Evolutionary conservation across 2,113 vertebrate species (phyloP).

Genomic region (Charadrius vociferus): DNA sequence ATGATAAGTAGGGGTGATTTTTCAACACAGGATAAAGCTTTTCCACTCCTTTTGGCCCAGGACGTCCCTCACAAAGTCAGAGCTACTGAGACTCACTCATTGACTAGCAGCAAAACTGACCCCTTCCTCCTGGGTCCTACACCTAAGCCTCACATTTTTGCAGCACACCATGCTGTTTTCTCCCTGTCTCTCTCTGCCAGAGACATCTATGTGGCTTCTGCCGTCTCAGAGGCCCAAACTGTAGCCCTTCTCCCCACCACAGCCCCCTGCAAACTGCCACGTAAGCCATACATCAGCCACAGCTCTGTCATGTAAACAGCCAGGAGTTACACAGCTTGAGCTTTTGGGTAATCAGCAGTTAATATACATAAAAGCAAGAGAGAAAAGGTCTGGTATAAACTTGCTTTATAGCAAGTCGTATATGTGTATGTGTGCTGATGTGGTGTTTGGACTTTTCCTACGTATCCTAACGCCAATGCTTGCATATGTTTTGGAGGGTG

Average conservation of each 20-base stretch:
- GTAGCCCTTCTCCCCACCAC: neutral
- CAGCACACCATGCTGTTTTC: neutral
- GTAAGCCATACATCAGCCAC: neutral
- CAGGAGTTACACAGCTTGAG: neutral
- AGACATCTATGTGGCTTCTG: neutral
- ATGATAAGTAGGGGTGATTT: neutral
- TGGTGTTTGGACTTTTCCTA: neutral
- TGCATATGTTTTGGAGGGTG: constrained; percentile 30
- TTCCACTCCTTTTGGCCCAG: neutral
- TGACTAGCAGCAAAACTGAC: neutral
- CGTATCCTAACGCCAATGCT: neutral
- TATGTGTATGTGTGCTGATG: neutral
- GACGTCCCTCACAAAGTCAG: neutral
- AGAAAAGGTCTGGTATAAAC: neutral
- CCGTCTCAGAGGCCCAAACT: neutral
- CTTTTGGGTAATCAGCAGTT: neutral
- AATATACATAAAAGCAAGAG: neutral
- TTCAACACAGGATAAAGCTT: neutral
- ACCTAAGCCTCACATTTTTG: neutral
- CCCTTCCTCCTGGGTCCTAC: neutral
- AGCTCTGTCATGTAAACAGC: neutral
- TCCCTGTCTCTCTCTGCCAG: neutral
- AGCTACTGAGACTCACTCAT: neutral
- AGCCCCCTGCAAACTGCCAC: neutral
- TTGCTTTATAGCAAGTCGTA: neutral